A percentile compares a stretch with the other conserved stretches of the same genome.
Evolutionary conservation across 2,888 invertebrate genomes (phyloP).

Genomic region (Stenolophus ochropezus): DNA sequence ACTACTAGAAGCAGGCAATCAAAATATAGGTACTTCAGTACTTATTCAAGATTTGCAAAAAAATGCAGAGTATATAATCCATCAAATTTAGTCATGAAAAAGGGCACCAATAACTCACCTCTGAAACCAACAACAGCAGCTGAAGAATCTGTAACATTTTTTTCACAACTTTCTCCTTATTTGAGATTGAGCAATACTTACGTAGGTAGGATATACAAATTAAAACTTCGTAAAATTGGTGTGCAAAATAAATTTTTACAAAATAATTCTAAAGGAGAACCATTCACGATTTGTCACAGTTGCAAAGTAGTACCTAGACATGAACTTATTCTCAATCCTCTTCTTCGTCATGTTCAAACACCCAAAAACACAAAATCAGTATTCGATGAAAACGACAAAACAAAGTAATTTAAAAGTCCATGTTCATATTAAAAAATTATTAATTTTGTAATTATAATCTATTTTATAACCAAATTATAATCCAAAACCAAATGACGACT

Average conservation of each 20-base stretch:
- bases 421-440: too few species aligned
- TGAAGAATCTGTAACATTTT: neutral
- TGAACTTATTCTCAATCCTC: neutral
- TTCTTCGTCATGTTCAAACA: neutral
- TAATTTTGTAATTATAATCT: too few species aligned
- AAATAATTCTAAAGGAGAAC: neutral
- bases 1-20: too few species aligned
- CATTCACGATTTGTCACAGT: constrained; percentile 38
- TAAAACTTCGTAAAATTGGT: constrained; percentile 43
- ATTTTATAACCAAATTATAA: too few species aligned
- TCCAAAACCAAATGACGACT: too few species aligned
- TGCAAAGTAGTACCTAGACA: constrained; percentile 44
- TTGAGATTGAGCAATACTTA: constrained; percentile 15
- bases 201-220: constrained; percentile 46
- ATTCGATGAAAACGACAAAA: neutral
- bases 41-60: neutral
- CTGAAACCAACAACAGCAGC: neutral
- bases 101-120: neutral
- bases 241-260: constrained; percentile 6
- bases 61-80: neutral
- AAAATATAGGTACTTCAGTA: neutral
- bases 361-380: neutral
- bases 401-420: too few species aligned
- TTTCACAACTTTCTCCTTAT: neutral
- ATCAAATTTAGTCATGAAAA: neutral